Conservation (phyloP, 2,888 invertebrate species). For the Pollenia labialis region DNA sequence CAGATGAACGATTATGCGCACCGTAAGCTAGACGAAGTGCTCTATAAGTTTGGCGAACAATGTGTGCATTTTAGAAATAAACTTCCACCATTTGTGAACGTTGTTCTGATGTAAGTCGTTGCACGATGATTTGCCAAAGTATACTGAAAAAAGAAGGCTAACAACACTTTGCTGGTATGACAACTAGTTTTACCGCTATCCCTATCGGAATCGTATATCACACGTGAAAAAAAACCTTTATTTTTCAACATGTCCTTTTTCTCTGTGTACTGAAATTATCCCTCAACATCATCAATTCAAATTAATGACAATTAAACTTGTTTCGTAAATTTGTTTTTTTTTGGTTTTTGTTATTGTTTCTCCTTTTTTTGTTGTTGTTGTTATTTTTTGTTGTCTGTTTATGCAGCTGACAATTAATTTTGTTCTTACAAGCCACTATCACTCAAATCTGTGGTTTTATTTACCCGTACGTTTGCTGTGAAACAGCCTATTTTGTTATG, state of each 20-base stretch:
- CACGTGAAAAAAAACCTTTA: no score
- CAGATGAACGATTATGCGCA: no score
- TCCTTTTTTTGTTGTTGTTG: constrained; percentile 26
- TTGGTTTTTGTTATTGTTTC: constrained; percentile 37
- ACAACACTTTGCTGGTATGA: no score
- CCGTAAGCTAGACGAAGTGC: no score
- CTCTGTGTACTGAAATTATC: constrained; percentile 34
- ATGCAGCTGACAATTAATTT: constrained; percentile 80
- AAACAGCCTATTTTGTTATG: background rate
- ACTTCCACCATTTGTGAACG: no score
- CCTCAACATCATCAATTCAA: constrained; percentile 54
- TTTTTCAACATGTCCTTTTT: constrained; percentile 11
- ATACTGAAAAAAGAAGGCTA: no score
- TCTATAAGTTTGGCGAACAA: no score
- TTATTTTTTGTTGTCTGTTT: constrained; percentile 44
- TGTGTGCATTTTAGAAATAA: no score
- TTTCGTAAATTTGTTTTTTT: constrained; percentile 56
- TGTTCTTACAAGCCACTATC: constrained; percentile 83
- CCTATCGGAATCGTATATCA: no score
- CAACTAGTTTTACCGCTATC: no score
- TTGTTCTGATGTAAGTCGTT: no score
- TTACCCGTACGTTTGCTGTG: background rate
- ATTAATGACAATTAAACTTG: constrained; percentile 67
- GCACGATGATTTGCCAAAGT: no score
- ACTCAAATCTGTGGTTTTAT: constrained; percentile 78